Evolutionary conservation across 1,140 invertebrate species (phyloP), one percentile per base, ranked within the genome.

Genomic region (Tetramorium parvispinum): DNA sequence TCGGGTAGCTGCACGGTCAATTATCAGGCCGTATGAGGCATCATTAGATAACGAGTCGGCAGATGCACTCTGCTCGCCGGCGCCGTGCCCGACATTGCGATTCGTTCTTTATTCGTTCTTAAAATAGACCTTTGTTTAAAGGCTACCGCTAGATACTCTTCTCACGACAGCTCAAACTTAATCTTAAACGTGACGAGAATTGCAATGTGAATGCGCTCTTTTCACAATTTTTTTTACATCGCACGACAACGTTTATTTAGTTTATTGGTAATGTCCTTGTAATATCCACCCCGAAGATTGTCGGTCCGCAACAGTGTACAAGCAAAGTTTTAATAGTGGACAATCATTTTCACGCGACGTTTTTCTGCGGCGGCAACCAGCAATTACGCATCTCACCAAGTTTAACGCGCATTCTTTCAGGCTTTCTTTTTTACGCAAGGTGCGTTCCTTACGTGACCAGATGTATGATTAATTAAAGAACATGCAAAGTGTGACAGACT

Each of bases 11-110:
- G 88, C 88, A 65, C 79, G 92, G 87, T 94, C 94, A 95, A 95
- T 95, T 95, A 95, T 94, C 92, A 89, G 87, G 43, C 87, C 70
- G 89, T 91, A 94, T 92, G 92, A 93, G 88, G 88, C 91, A 91
- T 91, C 93, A 95, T 95, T 95, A 95, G 94, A 95, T 94, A 95
- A 95, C 94, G 93, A 95, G 93, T 87, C 71, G 90, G 93, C 94
- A 95, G 94, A 94, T 94, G 94, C 89, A 85, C 63, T 32, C 32
- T 32, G 3, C 32, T 32, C 32, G 32, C 32, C 32, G 32, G 32
- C 32, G 32, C 32, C 57, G 77, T 53, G 55, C 27, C 46, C 66
- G 55, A 81, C 85, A 78, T 78, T 24, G 87, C 81, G 85, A 87
- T 90, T 87, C 71, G 75, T 92, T 92, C 73, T 90, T 92, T 91